Conservation (phyloP, 2,888 invertebrate genomes). For the Phengaris alcon region DNA sequence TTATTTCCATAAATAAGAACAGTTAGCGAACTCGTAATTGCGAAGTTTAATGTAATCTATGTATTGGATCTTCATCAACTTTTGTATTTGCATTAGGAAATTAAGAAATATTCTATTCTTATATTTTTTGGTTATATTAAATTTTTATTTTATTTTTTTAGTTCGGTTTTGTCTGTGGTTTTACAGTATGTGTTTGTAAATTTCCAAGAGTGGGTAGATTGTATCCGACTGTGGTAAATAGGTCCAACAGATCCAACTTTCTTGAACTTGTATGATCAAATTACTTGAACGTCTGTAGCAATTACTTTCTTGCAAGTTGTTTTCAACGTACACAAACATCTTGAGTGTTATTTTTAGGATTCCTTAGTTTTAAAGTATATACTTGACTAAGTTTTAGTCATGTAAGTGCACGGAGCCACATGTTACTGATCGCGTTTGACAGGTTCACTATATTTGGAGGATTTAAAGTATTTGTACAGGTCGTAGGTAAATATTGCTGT, state of each 20-base stretch:
- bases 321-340: conserved; percentile 10
- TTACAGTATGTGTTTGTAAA: no score
- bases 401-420: not conserved
- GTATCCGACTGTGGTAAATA: no score
- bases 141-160: no score
- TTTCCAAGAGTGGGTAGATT: no score
- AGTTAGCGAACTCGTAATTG: conserved; percentile 30
- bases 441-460: no score
- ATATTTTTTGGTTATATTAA: no score
- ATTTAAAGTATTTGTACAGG: no score
- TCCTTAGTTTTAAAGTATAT: not conserved
- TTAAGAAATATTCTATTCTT: not conserved
- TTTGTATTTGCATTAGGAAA: conserved; percentile 15
- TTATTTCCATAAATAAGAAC: conserved; percentile 39
- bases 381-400: not conserved
- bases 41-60: conserved; percentile 29
- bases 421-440: not conserved
- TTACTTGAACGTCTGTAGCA: not conserved
- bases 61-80: conserved; percentile 12
- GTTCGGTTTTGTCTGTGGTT: no score
- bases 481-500: no score
- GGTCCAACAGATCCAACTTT: not conserved
- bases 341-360: not conserved
- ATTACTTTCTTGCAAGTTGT: not conserved
- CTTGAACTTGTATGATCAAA: not conserved